phyloP scores from a whole-genome alignment of 2,888 invertebrate genomes.

The Mythimna ferrago region DNA sequence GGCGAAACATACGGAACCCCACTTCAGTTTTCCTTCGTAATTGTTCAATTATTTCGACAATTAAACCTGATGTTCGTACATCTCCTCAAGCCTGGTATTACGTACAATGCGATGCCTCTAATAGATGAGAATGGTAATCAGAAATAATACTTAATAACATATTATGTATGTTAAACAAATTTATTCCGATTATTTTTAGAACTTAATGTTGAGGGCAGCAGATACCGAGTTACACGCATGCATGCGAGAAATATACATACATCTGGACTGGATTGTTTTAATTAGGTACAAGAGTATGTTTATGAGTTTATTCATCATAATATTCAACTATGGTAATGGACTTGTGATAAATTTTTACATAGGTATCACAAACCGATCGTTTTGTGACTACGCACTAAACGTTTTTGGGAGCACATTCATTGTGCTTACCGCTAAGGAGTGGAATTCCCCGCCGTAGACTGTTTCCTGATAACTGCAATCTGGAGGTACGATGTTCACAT shows the following conservation, averaged over 20 bases:
- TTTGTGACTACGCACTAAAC: too few relatives aligned
- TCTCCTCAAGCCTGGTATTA: slow-evolving; percentile 50
- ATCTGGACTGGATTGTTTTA: slow-evolving; percentile 29
- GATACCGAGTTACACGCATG: slow-evolving; percentile 32
- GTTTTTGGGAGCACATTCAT: too few relatives aligned
- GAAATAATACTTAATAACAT: slow-evolving; percentile 59
- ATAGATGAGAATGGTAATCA: slow-evolving; percentile 47
- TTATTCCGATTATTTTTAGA: slow-evolving; percentile 55
- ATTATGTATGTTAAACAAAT: slow-evolving; percentile 56
- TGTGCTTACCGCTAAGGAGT: too few relatives aligned
- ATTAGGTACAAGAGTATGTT: slow-evolving; percentile 14
- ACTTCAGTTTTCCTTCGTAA: slow-evolving; percentile 23
- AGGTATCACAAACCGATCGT: too few relatives aligned
- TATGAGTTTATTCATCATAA: neutral
- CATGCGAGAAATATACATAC: slow-evolving; percentile 42
- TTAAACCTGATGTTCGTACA: slow-evolving; percentile 49
- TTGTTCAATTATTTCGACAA: slow-evolving; percentile 61
- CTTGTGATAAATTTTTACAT: too few relatives aligned
- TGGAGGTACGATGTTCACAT: too few relatives aligned
- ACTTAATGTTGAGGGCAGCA: slow-evolving; percentile 32
- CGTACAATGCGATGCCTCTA: slow-evolving; percentile 29
- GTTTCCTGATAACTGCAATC: too few relatives aligned
- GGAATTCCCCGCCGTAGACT: too few relatives aligned
- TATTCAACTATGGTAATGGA: neutral
- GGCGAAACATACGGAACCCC: slow-evolving; percentile 43